Evolutionary conservation across 2,797 vertebrate species (phyloP), one percentile per base, ranked within the genome.

Genomic region (Pterois miles): DNA sequence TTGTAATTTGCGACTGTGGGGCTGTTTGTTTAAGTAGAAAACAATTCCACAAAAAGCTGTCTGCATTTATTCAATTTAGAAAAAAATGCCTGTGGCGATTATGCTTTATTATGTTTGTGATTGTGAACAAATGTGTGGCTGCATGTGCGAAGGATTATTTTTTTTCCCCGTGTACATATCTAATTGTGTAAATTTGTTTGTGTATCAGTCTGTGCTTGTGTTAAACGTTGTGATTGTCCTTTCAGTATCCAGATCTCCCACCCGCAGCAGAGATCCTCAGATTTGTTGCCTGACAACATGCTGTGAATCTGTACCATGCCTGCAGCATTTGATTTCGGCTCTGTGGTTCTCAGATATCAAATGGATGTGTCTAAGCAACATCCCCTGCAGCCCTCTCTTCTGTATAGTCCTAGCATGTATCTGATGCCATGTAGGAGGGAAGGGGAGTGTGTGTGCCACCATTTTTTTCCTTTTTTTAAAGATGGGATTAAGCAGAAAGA

Each of bases 1-100:
- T 89, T 90, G 87, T 92, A 92, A 92, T 94, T 90, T 92, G 86
- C 86, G 88, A 93, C 91, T 90, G 76, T 88, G 83, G 86, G 88
- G 88, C 80, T 89, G 87, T 92, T 92, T 91, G 81, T 88, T 91
- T 90, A 90, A 91, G 80, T 86, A 84, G 84, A 86, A 93, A 91
- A 92, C 89, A 88, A 91, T 91, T 92, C 86, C 79, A 90, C 82
- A 70, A 91, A 91, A 92, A 82, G 75, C 86, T 74, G 74, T 88
- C 73, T 81, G 79, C 74, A 83, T 90, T 89, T 91, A 92, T 88
- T 92, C 76, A 89, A 86, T 91, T 84, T 78, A 65, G 70, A 67
- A 72, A 73, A 78, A 80, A 82, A 54, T 10, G 84, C 88, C 83
- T 14, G 34, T 43, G 84, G 86, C 80, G 46, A 77, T 82, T 27